Base-by-base conservation (phyloP, 2,797 vertebrate species). In the Malurus leucopterus region DNA sequence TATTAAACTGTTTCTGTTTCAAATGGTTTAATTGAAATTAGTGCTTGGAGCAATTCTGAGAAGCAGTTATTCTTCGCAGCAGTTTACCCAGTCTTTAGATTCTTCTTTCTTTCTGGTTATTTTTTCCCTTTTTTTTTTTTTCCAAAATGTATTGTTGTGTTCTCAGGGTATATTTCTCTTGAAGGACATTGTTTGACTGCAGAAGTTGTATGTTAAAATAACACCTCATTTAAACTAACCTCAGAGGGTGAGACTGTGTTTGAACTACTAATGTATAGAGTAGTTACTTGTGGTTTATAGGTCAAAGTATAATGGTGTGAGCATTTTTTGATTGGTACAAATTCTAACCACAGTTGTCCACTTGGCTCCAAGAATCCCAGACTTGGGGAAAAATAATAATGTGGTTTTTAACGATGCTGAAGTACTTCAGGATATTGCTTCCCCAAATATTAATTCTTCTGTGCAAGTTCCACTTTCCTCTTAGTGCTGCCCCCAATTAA, bases 401-500 rank as follows among this genome's bases (percentile, higher is more conserved):
- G 70, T 89, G 73, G 32, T 47, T 95, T 92, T 92, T 96, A 95
- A 92, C 1, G 40, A 94, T 88, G 68, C 86, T 58, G 79, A 95
- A 97, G 94, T 93, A 95, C 80, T 96, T 96, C 79, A 97, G 96
- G 96, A 97, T 95, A 92, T 92, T 92, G 57, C 94, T 96, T 98
- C 96, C 95, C 95, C 96, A 98, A 97, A 98, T 97, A 97, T 96
- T 97, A 98, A 97, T 98, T 98, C 96, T 97, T 98, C 97, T 97
- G 96, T 97, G 97, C 95, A 97, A 98, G 96, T 97, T 96, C 96
- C 96, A 97, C 96, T 98, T 97, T 97, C 95, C 94, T 96, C 96
- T 95, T 98, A 97, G 97, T 98, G 97, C 97, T 98, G 97, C 95
- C 98, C 96, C 96, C 97, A 97, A 99, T 98, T 98, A 92, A 98